phyloP scores from a whole-genome alignment of 2,888 invertebrate genomes.

The Allolobophora icterica region DNA sequence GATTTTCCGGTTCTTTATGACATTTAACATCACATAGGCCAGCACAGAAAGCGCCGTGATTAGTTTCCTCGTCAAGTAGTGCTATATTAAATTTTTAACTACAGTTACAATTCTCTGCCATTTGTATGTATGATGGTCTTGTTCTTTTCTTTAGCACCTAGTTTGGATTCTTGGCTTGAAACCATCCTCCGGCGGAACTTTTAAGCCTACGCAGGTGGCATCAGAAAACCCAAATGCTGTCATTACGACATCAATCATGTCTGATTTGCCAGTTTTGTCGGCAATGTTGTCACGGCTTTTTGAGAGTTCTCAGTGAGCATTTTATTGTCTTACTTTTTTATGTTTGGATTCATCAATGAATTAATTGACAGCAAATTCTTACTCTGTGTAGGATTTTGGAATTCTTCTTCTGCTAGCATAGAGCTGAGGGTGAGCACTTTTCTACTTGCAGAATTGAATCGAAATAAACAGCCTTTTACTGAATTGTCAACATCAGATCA shows the following conservation, averaged over 20 bases:
- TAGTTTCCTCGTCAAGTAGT: no score
- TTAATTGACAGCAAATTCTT: neutral
- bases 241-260: conserved; percentile 94
- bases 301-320: conserved; percentile 81
- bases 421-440: neutral
- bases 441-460: neutral
- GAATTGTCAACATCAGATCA: neutral
- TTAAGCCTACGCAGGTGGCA: conserved; percentile 73
- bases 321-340: conserved; percentile 28
- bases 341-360: neutral
- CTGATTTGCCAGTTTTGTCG: conserved; percentile 83
- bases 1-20: no score
- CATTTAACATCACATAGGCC: no score
- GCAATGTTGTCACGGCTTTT: conserved; percentile 81
- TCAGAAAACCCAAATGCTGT: conserved; percentile 66
- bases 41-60: no score
- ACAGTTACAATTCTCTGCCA: neutral
- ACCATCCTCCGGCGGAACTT: conserved; percentile 90
- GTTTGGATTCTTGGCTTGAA: conserved; percentile 95
- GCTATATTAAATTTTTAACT: neutral
- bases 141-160: conserved; percentile 68
- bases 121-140: neutral
- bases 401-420: neutral
- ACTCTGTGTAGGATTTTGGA: neutral
- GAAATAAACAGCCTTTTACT: neutral